These are phyloP conservation scores for Caenorhabditis becei DNA, from an alignment of 2,888 invertebrate species.

Conservation along the genomic window DNA sequence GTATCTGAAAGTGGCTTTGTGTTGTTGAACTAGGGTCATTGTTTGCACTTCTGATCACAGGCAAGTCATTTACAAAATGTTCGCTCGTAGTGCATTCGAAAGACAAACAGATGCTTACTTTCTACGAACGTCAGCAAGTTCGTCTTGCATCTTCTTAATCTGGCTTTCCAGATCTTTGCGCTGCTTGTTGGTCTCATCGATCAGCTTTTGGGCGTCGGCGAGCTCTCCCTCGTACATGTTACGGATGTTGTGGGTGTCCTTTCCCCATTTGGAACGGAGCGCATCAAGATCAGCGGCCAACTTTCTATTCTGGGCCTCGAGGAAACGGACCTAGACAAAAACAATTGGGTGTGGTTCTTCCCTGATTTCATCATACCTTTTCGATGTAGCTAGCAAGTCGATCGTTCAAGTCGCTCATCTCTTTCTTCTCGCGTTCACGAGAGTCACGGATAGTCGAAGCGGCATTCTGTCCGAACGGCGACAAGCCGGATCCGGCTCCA, in stretches of 20 bases:
- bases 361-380: conserved; percentile 77
- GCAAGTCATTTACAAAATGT: conserved; percentile 3
- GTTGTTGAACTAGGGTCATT: conserved; percentile 17
- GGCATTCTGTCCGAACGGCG: conserved; percentile 79
- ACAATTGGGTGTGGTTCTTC: conserved; percentile 30
- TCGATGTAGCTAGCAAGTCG: conserved; percentile 84
- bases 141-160: conserved; percentile 73
- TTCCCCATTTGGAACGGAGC: conserved; percentile 80
- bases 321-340: conserved; percentile 80
- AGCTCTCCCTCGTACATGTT: conserved; percentile 76
- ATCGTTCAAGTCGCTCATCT: conserved; percentile 84
- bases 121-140: conserved; percentile 72
- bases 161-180: conserved; percentile 72
- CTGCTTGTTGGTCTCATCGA: conserved; percentile 74
- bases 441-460: conserved; percentile 82
- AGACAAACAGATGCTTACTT: conserved; percentile 57
- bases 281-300: conserved; percentile 81
- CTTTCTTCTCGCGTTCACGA: conserved; percentile 83
- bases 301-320: conserved; percentile 82
- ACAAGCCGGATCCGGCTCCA: conserved; percentile 63
- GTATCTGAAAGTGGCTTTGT: conserved; percentile 72
- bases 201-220: conserved; percentile 73
- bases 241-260: conserved; percentile 78
- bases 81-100: background rate
- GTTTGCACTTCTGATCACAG: conserved; percentile 32